phyloP scores from a whole-genome alignment of 2,888 invertebrate species.

The Caenorhabditis sp. region DNA sequence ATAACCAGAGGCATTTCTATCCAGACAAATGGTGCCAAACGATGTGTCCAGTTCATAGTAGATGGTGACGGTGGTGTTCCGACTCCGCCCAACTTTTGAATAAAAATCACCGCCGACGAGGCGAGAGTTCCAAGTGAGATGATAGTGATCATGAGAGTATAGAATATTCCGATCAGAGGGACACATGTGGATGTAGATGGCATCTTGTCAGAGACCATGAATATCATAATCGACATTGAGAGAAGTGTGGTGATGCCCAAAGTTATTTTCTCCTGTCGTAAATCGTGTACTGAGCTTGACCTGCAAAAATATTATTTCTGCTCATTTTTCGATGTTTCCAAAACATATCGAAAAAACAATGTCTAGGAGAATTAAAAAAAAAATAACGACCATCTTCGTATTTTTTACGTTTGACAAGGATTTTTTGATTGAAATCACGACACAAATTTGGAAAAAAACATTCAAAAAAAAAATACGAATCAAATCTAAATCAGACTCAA shows the following conservation, averaged over 20 bases:
- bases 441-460: too few species aligned
- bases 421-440: too few species aligned
- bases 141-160: constrained; percentile 46
- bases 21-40: constrained; percentile 57
- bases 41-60: constrained; percentile 62
- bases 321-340: too few species aligned
- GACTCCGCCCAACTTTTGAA: constrained; percentile 49
- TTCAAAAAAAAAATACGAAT: too few species aligned
- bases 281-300: constrained; percentile 70
- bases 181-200: constrained; percentile 69
- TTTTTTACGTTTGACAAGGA: too few species aligned
- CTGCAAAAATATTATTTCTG: constrained; percentile 19
- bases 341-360: too few species aligned
- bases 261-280: constrained; percentile 47
- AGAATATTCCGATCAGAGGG: constrained; percentile 47
- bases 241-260: constrained; percentile 57
- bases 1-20: constrained; percentile 67
- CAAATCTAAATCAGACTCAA: too few species aligned
- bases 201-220: constrained; percentile 72
- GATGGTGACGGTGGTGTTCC: constrained; percentile 57
- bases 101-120: constrained; percentile 41
- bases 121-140: constrained; percentile 44
- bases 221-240: constrained; percentile 72
- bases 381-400: too few species aligned
- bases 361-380: too few species aligned